Base-by-base conservation (phyloP, 2,797 vertebrate genomes). In the Sandelia bainsii region DNA sequence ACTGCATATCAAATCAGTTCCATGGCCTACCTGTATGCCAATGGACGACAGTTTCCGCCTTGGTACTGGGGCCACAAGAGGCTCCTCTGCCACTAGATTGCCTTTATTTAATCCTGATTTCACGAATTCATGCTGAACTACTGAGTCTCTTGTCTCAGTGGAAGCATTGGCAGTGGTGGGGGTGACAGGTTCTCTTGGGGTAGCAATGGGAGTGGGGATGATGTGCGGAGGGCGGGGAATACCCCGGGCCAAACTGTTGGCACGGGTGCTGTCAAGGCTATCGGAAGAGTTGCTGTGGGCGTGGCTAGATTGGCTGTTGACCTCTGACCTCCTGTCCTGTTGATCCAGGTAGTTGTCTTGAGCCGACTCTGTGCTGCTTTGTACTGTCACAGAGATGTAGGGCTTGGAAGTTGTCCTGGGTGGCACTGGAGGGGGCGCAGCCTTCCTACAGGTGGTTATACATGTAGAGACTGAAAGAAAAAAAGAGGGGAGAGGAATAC, bases 351-450 rank as follows among this genome's bases (percentile, higher is more conserved):
- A 99, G 92, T 95, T 97, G 94, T 99, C 98, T 93, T 99, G 98
- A 0, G 97, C 97, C 0, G 98, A 99, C 83, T 99, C 98, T 0
- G 98, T 99, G 92, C 98, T 99, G 93, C 98, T 99, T 93, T 99
- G 98, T 69, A 99, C 97, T 0, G 98, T 99, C 86, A 99, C 98
- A 1, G 98, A 98, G 93, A 99, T 99, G 94, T 97, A 98, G 69
- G 98, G 98, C 92, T 99, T 99, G 78, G 97, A 98, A 19, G 97
- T 98, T 83, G 97, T 98, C 19, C 97, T 96, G 29, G 98, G 98
- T 17, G 98, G 98, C 76, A 99, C 98, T 0, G 98, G 97, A 27
- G 98, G 98, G 6, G 98, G 98, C 44, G 93, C 94, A 49, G 94
- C 91, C 94, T 97, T 98, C 96, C 98, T 99, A 96, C 96, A 97